Base-by-base conservation (phyloP, 2,888 invertebrate species). In the Drosophila anomelani region DNA sequence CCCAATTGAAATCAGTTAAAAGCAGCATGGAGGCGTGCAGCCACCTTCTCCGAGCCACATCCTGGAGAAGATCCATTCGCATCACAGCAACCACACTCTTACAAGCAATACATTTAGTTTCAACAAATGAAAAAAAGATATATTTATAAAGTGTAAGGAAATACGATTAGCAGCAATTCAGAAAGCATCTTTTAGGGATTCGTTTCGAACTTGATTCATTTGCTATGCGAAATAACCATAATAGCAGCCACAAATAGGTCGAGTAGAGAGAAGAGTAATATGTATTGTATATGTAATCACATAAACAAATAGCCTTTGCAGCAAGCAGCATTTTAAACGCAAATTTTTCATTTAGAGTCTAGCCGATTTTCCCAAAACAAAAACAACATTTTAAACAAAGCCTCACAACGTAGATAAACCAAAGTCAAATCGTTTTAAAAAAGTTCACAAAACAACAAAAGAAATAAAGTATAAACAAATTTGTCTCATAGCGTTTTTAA, bases 401-500 rank as follows among this genome's bases (percentile, higher is more conserved):
- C 64, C 64, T 54, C 71, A 72, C 36, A 67, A 72, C 67, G 53
- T 57, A 66, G 75, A 66, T 58, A 76, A 72, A 60, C 54, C 58
- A 64, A 74, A 63, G 51, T 61, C 23, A 49, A 70, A 47, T 61
- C 53, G 63, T 73, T 73, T 73, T 71, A 73, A 68, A 57, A 67
- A 57, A 67, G 26, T 49, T 58, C 69, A 57, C 63, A 57, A 60
- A 55, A 49, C 39, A 44, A 53, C 53, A 53, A 59, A 38, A 43
- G 38, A 58, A 59, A 38, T 41, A 36, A 51, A 39, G 53, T 71
- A 79, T 36, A 58, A 58, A n/a, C 15, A 69, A 71, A 55, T 55
- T 38, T 51, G 55, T 61, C 55, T 56, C 46, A 71, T 53, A 62
- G 58, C 73, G 84, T 84, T 80, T 80, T 82, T 81, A 86, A 78